Conservation (phyloP, 1,140 invertebrate genomes). For the Bursaphelenchus mucronatus region DNA sequence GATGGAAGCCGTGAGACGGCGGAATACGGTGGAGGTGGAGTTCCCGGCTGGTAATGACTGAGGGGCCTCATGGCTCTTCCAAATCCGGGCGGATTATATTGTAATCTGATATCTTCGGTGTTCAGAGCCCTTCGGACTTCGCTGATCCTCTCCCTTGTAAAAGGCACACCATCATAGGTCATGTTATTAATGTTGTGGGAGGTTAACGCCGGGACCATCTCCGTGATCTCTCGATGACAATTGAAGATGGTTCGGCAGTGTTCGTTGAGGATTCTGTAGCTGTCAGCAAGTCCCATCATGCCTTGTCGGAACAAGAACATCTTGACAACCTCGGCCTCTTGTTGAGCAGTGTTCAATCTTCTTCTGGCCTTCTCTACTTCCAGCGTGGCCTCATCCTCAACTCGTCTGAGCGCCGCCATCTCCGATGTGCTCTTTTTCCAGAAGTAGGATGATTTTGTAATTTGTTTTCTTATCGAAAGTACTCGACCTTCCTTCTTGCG, state of each 20-base stretch:
- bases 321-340: slow-evolving; percentile 39
- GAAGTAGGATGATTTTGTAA: slow-evolving; percentile 3
- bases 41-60: slow-evolving; percentile 16
- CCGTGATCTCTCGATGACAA: slow-evolving; percentile 46
- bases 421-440: slow-evolving; percentile 2
- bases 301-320: slow-evolving; percentile 43
- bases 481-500: slow-evolving; percentile 16
- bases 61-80: slow-evolving; percentile 5
- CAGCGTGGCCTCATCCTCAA: slow-evolving; percentile 2
- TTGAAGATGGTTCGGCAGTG: slow-evolving; percentile 33
- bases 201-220: slow-evolving; percentile 44
- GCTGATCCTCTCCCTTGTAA: slow-evolving; percentile 35
- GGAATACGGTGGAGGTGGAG: slow-evolving; percentile 40
- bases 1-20: no score
- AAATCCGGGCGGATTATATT: slow-evolving; percentile 32
- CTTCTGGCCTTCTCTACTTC: slow-evolving; percentile 28
- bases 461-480: background rate
- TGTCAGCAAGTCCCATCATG: slow-evolving; percentile 45
- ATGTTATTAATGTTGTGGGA: slow-evolving; percentile 40
- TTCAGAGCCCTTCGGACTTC: slow-evolving; percentile 41
- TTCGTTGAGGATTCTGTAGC: slow-evolving; percentile 31
- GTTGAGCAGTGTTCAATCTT: slow-evolving; percentile 21
- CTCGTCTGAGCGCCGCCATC: slow-evolving; percentile 2
- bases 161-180: slow-evolving; percentile 42
- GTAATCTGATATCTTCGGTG: slow-evolving; percentile 16